A percentile compares a stretch with the other conserved stretches of the same genome.
Conservation (phyloP, 2,888 invertebrate genomes). For the Flabesymbios commensalis region DNA sequence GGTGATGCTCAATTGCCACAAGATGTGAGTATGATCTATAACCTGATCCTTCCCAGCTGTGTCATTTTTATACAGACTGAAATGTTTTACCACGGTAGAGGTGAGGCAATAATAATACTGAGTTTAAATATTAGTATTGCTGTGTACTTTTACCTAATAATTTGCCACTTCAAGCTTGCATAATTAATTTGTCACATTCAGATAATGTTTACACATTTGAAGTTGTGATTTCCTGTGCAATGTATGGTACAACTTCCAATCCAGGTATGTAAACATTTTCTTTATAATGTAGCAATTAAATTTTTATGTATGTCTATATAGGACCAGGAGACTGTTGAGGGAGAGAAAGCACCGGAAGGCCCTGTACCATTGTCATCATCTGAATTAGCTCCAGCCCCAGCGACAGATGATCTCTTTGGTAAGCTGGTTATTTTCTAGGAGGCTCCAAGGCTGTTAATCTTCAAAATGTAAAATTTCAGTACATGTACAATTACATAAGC, state of each 20-base stretch:
- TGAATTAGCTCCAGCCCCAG: constrained; percentile 63
- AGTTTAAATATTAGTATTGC: too few relatives aligned
- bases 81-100: too few relatives aligned
- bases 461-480: too few relatives aligned
- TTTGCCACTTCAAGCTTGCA: background rate
- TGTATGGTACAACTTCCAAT: background rate
- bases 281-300: too few relatives aligned
- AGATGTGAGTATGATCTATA: too few relatives aligned
- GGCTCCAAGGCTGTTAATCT: background rate
- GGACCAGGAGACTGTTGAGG: background rate
- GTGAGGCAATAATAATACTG: background rate
- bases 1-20: constrained; percentile 1
- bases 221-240: background rate
- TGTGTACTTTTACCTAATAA: background rate
- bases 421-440: constrained; percentile 23
- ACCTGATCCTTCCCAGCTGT: too few relatives aligned
- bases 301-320: too few relatives aligned
- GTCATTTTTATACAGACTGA: too few relatives aligned
- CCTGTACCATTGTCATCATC: constrained; percentile 44
- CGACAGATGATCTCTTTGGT: constrained; percentile 64
- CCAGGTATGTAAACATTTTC: background rate
- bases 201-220: background rate
- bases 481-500: too few relatives aligned
- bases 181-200: background rate
- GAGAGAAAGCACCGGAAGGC: background rate